Base-by-base conservation (phyloP, 2,797 vertebrate species). In the Merluccius polli region DNA sequence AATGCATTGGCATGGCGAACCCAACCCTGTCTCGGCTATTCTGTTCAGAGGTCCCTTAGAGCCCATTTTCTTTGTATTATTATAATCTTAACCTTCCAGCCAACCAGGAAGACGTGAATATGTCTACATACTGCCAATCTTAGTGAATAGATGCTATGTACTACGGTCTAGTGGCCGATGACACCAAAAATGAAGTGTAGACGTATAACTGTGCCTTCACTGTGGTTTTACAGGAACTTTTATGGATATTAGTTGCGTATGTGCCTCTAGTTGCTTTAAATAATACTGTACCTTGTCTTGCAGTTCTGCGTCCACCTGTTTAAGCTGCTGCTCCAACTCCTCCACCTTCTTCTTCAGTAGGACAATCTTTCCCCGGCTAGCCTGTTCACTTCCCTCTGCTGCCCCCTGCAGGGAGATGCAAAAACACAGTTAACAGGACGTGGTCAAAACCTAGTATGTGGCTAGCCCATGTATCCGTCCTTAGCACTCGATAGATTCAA, bases 351-450 rank as follows among this genome's bases (percentile, higher is more conserved):
- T 96, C 89, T 93, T 96, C 30, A 97, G 89, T 38, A 96, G 75
- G 6, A 97, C 77, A n/a, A 97, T 94, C 87, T 97, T 97, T 0
- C 95, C 96, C 69, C 96, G 91, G 73, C 88, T 97, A 73, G 96
- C 93, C 5, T 93, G 94, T 13, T 97, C 96, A 16, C 83, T 93
- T 93, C 82, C 91, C 86, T 91, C 93, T 74, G 89, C 91, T 84
- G 85, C 91, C 82, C 44, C 94, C 95, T 90, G 78, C 83, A 71
- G 27, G 2, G 4, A 78, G 31, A 59, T 41, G 0, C 3, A 33
- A 70, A 0, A 21, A 10, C 70, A n/a, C 0, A 16, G 2, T 15
- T 0, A 11, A n/a, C n/a, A n/a, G n/a, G n/a, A n/a, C n/a, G n/a
- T n/a, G n/a, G n/a, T n/a, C n/a, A n/a, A n/a, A n/a, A n/a, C n/a